These are phyloP conservation scores for Hyperoplus immaculatus DNA, from an alignment of 2,797 vertebrate genomes.

Conservation along the genomic window DNA sequence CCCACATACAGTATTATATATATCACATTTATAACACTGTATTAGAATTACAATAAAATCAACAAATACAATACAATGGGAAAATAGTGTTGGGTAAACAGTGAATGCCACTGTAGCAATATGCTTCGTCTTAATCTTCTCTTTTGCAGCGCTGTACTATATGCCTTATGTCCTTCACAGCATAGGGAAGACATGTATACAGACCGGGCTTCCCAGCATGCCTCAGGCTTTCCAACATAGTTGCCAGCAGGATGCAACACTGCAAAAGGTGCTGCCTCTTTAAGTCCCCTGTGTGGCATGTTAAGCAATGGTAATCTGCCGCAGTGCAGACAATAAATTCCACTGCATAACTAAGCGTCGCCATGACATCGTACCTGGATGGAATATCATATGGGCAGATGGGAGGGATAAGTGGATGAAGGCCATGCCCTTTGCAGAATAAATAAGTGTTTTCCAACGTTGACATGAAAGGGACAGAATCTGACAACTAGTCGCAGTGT, in stretches of 20 bases:
- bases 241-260: slow-evolving; percentile 80
- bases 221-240: slow-evolving; percentile 72
- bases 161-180: slow-evolving; percentile 65
- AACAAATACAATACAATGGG: not conserved
- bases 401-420: slow-evolving; percentile 54
- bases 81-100: not conserved
- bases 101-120: slow-evolving; percentile 21
- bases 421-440: slow-evolving; percentile 60
- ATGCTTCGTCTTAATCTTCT: slow-evolving; percentile 35
- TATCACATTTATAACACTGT: not conserved
- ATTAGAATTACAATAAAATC: not conserved
- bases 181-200: slow-evolving; percentile 60
- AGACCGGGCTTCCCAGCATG: slow-evolving; percentile 70
- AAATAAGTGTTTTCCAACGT: slow-evolving; percentile 63
- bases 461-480: slow-evolving; percentile 68
- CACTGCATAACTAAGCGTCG: slow-evolving; percentile 83
- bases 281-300: slow-evolving; percentile 85
- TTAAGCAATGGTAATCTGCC: slow-evolving; percentile 87
- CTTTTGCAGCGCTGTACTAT: slow-evolving; percentile 30
- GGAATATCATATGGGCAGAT: slow-evolving; percentile 78
- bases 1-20: not conserved
- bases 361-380: slow-evolving; percentile 82
- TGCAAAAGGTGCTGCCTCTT: slow-evolving; percentile 80
- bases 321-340: slow-evolving; percentile 86
- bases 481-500: slow-evolving; percentile 51